phyloP scores from a whole-genome alignment of 2,113 vertebrate genomes.

The Turnix velox region DNA sequence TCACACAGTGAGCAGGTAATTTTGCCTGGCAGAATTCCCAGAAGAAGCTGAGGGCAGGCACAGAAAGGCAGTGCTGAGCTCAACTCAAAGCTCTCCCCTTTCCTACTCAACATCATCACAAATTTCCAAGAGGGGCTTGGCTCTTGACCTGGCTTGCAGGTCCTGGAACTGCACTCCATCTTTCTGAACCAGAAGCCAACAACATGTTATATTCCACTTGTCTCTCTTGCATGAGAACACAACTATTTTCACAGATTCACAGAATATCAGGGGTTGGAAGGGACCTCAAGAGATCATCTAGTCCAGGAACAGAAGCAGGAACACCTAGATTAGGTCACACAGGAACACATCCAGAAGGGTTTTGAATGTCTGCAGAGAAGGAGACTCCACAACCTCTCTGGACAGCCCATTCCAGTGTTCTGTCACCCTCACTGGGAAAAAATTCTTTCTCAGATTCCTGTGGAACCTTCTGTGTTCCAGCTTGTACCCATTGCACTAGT shows the following conservation, averaged over 20 bases:
- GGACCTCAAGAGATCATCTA: too few species aligned
- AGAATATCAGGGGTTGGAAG: too few species aligned
- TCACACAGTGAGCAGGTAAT: not conserved
- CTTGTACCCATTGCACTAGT: too few species aligned
- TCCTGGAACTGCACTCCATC: not conserved
- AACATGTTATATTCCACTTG: accelerated
- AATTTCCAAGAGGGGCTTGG: not conserved
- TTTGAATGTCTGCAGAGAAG: too few species aligned
- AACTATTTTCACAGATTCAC: not conserved
- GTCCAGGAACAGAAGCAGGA: too few species aligned
- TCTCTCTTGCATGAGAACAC: accelerated
- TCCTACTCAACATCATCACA: not conserved
- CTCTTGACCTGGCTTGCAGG: not conserved
- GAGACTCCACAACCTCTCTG: too few species aligned
- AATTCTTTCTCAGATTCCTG: too few species aligned
- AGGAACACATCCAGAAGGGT: too few species aligned
- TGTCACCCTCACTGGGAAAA: too few species aligned
- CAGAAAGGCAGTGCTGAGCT: not conserved
- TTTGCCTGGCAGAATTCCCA: slow-evolving; percentile 27
- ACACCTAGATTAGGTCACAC: too few species aligned
- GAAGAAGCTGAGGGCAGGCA: not conserved
- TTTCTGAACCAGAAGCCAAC: not conserved
- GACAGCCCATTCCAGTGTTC: too few species aligned
- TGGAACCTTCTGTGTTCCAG: too few species aligned
- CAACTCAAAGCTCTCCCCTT: not conserved